Base-by-base conservation (phyloP, 2,113 vertebrate species). In the Siphamia tubifer region DNA sequence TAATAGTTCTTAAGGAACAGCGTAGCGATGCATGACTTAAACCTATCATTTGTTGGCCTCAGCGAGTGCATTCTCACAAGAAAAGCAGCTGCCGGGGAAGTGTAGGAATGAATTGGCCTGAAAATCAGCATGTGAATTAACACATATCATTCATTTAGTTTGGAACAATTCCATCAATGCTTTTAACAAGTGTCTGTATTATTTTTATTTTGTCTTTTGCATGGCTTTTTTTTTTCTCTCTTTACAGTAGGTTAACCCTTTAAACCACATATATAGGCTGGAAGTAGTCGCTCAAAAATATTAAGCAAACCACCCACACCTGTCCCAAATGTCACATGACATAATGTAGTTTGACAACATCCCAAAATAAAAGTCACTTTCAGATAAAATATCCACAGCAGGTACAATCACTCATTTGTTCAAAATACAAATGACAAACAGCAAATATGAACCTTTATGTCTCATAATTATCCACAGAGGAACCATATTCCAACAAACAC, bases 81-180 rank as follows among this genome's bases (percentile, higher is more conserved):
- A 45, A 35, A 5, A 51, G 34, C 32, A 2, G 25, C 56, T 52
- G 56, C 17, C 17, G 32, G 35, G 40, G 13, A 49, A 49, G 0
- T 55, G 16, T 8, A n/a, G 13, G 9, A 48, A 45, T 66, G 6
- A 8, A 56, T 2, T 40, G 34, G 34, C 51, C 61, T 74, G 61
- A 20, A 55, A 65, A 8, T 39, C 20, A 17, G 25, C 16, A 51
- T 34, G 15, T 24, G 7, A 39, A 36, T 51, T 9, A 48, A 44
- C 16, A 68, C 67, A 8, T 40, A 35, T 66, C 43, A 51, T 63
- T 60, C 4, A 49, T 68, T 21, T 49, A 25, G 52, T 65, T 64
- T 47, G 12, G 25, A 60, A 24, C 12, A 0, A 36, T 39, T 21
- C 31, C 40, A 53, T 31, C 35, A 36, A 10, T 40, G 6, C 35